These are phyloP conservation scores for Stigmatopora argus DNA, from an alignment of 2,113 vertebrate species.

Conservation along the genomic window DNA sequence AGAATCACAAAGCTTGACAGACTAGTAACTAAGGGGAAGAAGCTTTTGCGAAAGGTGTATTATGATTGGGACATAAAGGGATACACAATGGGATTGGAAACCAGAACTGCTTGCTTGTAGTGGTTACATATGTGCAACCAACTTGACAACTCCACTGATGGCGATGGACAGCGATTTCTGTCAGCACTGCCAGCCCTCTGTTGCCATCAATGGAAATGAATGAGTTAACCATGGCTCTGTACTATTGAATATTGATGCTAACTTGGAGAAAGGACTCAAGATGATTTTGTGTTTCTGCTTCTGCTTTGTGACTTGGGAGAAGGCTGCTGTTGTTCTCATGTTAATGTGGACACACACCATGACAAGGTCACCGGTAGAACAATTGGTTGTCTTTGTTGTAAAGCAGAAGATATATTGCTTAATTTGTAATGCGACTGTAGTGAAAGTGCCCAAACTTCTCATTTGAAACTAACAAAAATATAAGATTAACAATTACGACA, in stretches of 20 bases:
- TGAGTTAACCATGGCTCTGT: not conserved
- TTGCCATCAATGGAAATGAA: too few relatives aligned
- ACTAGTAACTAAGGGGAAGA: too few relatives aligned
- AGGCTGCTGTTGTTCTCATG: constrained; percentile 8
- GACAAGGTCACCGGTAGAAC: not conserved
- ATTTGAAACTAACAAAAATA: not conserved
- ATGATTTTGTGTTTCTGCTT: not conserved
- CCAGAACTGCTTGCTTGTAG: too few relatives aligned
- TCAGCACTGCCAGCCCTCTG: too few relatives aligned
- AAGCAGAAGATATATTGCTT: not conserved
- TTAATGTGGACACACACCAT: not conserved
- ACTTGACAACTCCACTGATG: too few relatives aligned
- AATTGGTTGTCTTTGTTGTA: constrained; percentile 1
- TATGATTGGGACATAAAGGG: too few relatives aligned
- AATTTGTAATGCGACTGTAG: not conserved
- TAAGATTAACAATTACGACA: not conserved
- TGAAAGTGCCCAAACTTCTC: not conserved
- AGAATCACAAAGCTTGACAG: too few relatives aligned
- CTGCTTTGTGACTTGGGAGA: not conserved
- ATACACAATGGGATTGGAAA: too few relatives aligned
- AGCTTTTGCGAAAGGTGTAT: too few relatives aligned
- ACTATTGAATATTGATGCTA: not conserved
- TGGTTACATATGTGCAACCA: too few relatives aligned
- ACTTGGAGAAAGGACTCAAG: not conserved
- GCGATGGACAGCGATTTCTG: too few relatives aligned